These are phyloP conservation scores for Melikaiella ostensackeni DNA, from an alignment of 2,888 invertebrate genomes.

Conservation along the genomic window DNA sequence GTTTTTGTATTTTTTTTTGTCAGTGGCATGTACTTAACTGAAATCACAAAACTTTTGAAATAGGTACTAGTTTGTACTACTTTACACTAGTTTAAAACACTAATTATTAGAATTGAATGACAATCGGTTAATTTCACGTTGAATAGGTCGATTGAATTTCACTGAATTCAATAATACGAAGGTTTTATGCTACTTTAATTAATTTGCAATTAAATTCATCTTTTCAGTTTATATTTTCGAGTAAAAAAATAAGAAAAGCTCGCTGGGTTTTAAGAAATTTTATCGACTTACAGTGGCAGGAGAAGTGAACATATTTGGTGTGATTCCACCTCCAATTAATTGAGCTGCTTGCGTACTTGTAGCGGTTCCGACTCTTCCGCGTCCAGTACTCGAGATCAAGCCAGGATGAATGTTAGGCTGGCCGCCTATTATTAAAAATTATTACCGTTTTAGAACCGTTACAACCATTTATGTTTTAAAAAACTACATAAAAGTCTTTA, in stretches of 20 bases:
- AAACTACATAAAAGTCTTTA: not conserved
- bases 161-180: no score
- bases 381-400: constrained; percentile 82
- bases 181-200: not conserved
- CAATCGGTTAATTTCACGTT: no score
- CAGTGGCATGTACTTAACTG: no score
- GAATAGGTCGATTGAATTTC: no score
- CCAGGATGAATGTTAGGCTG: constrained; percentile 83
- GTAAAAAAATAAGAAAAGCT: constrained; percentile 52
- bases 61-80: no score
- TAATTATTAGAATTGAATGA: no score
- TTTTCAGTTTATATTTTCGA: not conserved
- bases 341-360: constrained; percentile 82
- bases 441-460: constrained; percentile 7
- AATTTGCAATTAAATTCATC: not conserved
- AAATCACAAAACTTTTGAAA: no score
- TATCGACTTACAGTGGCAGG: constrained; percentile 74
- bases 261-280: constrained; percentile 53
- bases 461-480: constrained; percentile 1
- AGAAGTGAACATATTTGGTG: constrained; percentile 82
- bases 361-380: constrained; percentile 80
- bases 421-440: constrained; percentile 70
- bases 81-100: no score
- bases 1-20: no score
- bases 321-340: constrained; percentile 85